Evolutionary conservation across 2,797 vertebrate species (phyloP), one percentile per base, ranked within the genome.

Genomic region (Poecilia picta): DNA sequence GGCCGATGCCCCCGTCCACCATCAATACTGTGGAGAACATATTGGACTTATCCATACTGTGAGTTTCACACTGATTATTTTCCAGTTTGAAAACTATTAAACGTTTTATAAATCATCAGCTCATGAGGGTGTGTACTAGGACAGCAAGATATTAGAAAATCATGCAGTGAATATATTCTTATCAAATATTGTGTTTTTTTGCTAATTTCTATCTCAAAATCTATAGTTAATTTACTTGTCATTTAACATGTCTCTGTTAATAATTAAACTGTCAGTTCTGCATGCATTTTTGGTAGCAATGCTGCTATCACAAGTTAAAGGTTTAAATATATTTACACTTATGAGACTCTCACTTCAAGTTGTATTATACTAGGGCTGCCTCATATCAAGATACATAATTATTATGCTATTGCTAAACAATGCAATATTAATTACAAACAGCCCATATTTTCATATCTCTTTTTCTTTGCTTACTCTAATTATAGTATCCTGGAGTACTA

Each of bases 31-130:
- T 96, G 82, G 94, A 94, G 79, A 93, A 90, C 81, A 87, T 95
- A 5, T 75, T 96, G 71, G 89, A 92, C 72, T 36, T 95, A 59
- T 92, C 95, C 47, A 73, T 95, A 83, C 82, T 96, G 96, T 96
- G 83, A 95, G 96, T 92, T 45, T 82, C 20, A 43, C 64, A 68
- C 36, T 11, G 8, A 12, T 39, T 2, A 41, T 41, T 41, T 68
- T 39, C 20, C 7, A 39, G 4, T 25, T 25, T 41, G 36, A 3
- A 23, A 39, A 18, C 36, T 39, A 23, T 25, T 68, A 25, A 41
- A 1, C 3, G 0, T 6, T 10, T 66, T 66, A 39, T 39, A 23
- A 8, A 0, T 66, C 8, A 18, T 11, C 33, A 20, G 62, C 23
- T 20, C 18, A 66, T 23, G 16, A 66, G 33, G 62, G 16, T 11